Evolutionary conservation across 2,113 vertebrate species (phyloP).

Genomic region (Saccopteryx bilineata): DNA sequence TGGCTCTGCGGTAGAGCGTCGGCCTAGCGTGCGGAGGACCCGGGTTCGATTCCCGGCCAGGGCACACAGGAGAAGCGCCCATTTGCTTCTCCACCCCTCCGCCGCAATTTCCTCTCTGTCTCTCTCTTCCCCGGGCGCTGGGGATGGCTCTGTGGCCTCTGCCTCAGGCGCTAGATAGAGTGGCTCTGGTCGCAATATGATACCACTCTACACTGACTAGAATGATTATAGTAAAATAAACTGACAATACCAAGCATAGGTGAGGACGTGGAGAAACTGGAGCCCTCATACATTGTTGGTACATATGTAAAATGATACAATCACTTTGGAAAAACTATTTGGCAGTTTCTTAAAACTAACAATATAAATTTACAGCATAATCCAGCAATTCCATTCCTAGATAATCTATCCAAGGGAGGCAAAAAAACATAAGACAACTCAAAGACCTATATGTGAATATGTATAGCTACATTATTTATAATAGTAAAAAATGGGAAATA

Average conservation of each 20-base stretch:
- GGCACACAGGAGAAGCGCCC: too few relatives aligned
- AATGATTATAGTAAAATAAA: background rate
- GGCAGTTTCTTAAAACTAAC: conserved; percentile 19
- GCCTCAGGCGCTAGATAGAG: too few relatives aligned
- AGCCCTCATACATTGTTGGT: background rate
- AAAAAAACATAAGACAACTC: background rate
- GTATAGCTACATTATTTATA: conserved; percentile 37
- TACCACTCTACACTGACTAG: background rate
- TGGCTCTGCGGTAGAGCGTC: too few relatives aligned
- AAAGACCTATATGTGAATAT: background rate
- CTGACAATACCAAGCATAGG: background rate
- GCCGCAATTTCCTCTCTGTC: too few relatives aligned
- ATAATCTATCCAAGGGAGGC: background rate
- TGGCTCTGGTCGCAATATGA: too few relatives aligned
- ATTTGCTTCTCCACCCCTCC: too few relatives aligned
- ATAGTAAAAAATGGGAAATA: background rate
- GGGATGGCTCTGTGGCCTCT: too few relatives aligned
- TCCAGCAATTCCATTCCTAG: background rate
- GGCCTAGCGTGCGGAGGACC: too few relatives aligned
- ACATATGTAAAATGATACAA: background rate
- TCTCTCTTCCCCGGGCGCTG: too few relatives aligned
- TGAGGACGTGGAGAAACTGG: background rate
- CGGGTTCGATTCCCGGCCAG: too few relatives aligned
- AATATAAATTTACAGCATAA: background rate
- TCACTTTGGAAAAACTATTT: conserved; percentile 9